Evolutionary conservation across 1,140 invertebrate species (phyloP), one percentile per base, ranked within the genome.

Genomic region (Hetaerina americana): DNA sequence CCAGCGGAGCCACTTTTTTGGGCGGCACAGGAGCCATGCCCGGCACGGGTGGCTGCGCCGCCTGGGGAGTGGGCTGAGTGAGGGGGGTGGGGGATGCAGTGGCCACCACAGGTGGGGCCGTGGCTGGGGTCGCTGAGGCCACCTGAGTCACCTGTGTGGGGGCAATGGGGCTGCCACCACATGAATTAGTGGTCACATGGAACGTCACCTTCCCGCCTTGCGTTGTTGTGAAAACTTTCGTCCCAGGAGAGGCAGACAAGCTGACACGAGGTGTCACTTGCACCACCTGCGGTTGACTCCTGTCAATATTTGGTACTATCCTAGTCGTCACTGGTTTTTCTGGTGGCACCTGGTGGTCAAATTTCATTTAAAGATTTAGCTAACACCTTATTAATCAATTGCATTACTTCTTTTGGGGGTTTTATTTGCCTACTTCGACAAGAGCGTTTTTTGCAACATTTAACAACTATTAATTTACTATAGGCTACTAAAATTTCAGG

Each of bases 1-100:
- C 81, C n/a, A 83, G 80, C 40, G 84, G 77, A 24, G 80, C 77
- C 31, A 81, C 74, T 85, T 87, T 79, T 85, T 87, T 69, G 80
- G 68, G 66, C 29, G 73, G 27, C 22, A 26, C 66, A 66, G 69
- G 15, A 66, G 40, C 66, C 69, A 73, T 71, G 74, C 71, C 71
- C n/a, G n/a, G n/a, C n/a, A n/a, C n/a, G n/a, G n/a, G n/a, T n/a
- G n/a, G n/a, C n/a, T n/a, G n/a, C n/a, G n/a, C n/a, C n/a, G n/a
- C n/a, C 75, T 73, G 73, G 70, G 73, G 74, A 71, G 71, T 73
- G n/a, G n/a, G n/a, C n/a, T n/a, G n/a, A n/a, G n/a, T n/a, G n/a
- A n/a, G n/a, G n/a, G n/a, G n/a, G n/a, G n/a, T n/a, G n/a, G n/a
- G n/a, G n/a, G 68, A 27, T 31, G 66, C 27, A 66, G 72, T 31